Base-by-base conservation (phyloP, 2,797 vertebrate species). In the Clarias platycephalus region DNA sequence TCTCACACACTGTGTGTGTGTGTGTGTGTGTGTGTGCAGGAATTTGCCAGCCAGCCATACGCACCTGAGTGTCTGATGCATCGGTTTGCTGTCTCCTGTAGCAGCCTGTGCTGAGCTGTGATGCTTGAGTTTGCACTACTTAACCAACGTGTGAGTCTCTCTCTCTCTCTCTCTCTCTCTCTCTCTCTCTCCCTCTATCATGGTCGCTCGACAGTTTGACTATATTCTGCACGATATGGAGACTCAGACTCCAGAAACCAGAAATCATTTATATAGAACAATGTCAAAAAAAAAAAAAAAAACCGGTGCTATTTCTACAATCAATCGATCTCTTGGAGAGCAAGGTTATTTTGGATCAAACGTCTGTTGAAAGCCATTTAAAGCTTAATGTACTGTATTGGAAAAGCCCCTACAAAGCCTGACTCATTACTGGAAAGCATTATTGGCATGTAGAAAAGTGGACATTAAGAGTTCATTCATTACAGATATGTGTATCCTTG, bases 1-100 rank as follows among this genome's bases (percentile, higher is more conserved):
- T 13, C 63, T 6, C 67, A 20, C 67, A 20, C 67, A 22, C 31
- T 68, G 57, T 37, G 76, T 60, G 34, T 86, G 79, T 68, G 71
- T 22, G 66, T 68, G 20, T 24, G 24, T 20, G 28, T 24, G 67
- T 31, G 67, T 34, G 68, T 53, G 49, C 28, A 77, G 57, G 75
- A 77, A 77, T 77, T 37, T 28, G 31, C 20, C 2, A 77, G 55
- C 18, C 12, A 74, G 55, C 18, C 5, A 74, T 74, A 90, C 92
- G 55, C 94, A 97, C 97, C 97, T 96, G 95, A 87, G 92, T 93
- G 92, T 89, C 86, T 18, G 91, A 94, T 91, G 92, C 94, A 34
- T 77, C 57, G 55, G 92, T 94, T 92, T 90, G 88, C 91, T 88
- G 93, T 92, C 93, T 90, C 90, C 93, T 92, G 87, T 91, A 84